These are phyloP conservation scores for Rhipidura dahli DNA, from an alignment of 2,113 vertebrate species.

Conservation along the genomic window DNA sequence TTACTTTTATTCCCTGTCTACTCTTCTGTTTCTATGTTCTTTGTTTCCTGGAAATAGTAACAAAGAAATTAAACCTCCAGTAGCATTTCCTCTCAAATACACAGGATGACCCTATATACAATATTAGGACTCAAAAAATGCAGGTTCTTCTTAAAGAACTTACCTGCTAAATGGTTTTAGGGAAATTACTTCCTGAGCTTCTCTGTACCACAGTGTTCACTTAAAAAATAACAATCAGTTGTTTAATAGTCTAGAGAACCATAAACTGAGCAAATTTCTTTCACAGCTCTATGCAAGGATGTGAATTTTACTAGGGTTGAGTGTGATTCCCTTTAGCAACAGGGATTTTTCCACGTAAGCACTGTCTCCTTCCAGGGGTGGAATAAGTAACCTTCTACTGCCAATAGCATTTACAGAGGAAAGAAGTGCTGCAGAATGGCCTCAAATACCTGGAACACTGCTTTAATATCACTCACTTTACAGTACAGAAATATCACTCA, in stretches of 20 bases:
- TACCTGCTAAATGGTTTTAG: neutral
- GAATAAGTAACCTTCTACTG: neutral
- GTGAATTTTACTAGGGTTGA: neutral
- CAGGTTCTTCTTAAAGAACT: neutral
- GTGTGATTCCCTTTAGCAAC: neutral
- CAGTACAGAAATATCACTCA: neutral
- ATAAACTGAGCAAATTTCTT: neutral
- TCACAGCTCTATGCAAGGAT: neutral
- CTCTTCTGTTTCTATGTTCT: neutral
- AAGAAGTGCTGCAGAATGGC: neutral
- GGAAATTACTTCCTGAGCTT: neutral
- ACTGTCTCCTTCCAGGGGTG: neutral
- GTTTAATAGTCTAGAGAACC: neutral
- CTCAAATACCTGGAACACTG: neutral
- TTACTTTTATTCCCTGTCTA: neutral
- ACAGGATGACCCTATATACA: rapidly evolving
- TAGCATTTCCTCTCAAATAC: neutral
- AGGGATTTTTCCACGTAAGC: neutral
- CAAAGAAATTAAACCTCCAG: neutral
- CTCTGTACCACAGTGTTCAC: neutral
- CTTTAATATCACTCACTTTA: neutral
- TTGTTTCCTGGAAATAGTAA: neutral
- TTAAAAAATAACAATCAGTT: neutral
- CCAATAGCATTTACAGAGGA: neutral
- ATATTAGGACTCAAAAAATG: neutral